A percentile compares a stretch with the other conserved stretches of the same genome.
phyloP scores from a whole-genome alignment of 30 jellyfish, hydroid and myxozoan species.

The Cassiopea andromeda region DNA sequence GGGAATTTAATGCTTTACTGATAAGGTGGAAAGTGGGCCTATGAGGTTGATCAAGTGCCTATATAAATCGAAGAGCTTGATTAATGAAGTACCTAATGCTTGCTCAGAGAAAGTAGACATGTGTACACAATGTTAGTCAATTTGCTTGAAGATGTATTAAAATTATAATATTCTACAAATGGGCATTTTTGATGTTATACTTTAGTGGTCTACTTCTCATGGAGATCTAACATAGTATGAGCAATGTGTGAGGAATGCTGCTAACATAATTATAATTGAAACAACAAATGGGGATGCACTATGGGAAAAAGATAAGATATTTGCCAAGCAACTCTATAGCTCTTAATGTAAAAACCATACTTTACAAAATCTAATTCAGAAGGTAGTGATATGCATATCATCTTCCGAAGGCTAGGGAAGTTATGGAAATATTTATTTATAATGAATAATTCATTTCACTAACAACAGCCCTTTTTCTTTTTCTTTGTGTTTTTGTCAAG shows the following conservation, averaged over 20 bases:
- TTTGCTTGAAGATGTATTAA: no score
- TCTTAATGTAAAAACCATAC: neutral
- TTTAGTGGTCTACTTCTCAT: no score
- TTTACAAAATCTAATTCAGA: neutral
- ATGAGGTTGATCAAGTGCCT: no score
- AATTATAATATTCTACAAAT: no score
- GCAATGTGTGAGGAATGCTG: no score
- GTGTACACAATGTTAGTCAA: no score
- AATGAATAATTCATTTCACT: conserved; percentile 8
- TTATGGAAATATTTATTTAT: neutral
- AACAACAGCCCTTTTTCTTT: conserved; percentile 84
- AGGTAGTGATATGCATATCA: neutral
- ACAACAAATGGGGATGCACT: neutral
- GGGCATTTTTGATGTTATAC: neutral
- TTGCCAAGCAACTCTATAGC: neutral
- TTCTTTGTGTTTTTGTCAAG: conserved; percentile 66
- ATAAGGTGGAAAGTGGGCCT: no score
- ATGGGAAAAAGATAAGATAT: neutral
- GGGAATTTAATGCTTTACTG: no score
- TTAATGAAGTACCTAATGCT: no score
- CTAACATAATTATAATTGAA: neutral
- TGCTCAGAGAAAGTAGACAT: no score
- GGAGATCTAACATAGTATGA: no score
- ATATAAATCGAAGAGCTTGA: no score
- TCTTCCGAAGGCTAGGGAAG: neutral